Percentiles rank a stretch among this genome's conserved stretches.
Conservation (phyloP, 2,797 vertebrate genomes). For the Dryobates pubescens region DNA sequence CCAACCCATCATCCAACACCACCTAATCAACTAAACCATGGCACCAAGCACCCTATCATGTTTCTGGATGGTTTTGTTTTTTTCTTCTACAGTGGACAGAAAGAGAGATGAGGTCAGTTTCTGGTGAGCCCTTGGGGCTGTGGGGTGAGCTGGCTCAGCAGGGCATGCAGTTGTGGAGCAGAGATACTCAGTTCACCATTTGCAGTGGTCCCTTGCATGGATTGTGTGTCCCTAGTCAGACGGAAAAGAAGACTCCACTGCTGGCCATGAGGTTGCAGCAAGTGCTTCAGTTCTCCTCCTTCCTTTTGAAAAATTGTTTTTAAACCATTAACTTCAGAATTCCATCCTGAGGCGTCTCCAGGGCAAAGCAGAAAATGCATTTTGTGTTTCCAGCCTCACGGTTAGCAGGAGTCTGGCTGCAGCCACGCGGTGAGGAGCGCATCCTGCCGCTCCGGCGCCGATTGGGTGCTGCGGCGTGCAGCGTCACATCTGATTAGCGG, state of each 20-base stretch:
- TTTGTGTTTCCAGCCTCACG: background rate
- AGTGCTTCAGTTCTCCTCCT: conserved; percentile 44
- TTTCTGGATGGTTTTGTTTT: background rate
- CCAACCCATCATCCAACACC: too few relatives aligned
- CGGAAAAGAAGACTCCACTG: conserved; percentile 57
- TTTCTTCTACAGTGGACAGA: background rate
- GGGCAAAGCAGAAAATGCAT: conserved; percentile 55
- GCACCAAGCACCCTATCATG: background rate
- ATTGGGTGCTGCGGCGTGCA: conserved; percentile 46
- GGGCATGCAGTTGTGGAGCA: background rate
- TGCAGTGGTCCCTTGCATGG: conserved; percentile 40
- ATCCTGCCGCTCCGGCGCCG: background rate
- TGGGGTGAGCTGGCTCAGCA: background rate
- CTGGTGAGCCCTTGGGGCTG: background rate
- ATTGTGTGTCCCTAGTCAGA: conserved; percentile 50
- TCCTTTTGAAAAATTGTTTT: conserved; percentile 23
- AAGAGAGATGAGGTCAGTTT: background rate
- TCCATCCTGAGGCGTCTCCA: conserved; percentile 43
- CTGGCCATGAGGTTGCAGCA: conserved; percentile 15
- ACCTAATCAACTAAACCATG: too few relatives aligned
- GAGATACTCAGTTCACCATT: background rate
- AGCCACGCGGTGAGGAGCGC: conserved; percentile 17
- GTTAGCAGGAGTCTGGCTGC: conserved; percentile 31
- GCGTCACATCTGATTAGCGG: conserved; percentile 76
- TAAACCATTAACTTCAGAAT: conserved; percentile 65